phyloP scores from a whole-genome alignment of 2,888 invertebrate genomes.

The Cotesia congregata region DNA sequence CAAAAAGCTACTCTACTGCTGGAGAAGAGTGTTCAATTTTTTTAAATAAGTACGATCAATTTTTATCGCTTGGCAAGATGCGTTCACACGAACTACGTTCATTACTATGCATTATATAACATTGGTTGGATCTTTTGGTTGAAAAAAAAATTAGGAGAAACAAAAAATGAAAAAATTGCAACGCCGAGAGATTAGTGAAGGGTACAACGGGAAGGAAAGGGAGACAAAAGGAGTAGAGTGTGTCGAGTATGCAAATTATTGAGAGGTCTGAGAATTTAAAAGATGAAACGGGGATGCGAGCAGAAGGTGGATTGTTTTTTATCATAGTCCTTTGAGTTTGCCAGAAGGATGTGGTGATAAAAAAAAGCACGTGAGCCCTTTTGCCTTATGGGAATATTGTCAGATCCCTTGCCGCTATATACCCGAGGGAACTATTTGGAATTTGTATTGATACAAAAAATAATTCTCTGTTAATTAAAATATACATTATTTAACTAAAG shows the following conservation, averaged over 20 bases:
- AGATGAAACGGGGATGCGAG: conserved; percentile 44
- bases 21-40: conserved; percentile 5
- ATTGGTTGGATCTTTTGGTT: conserved; percentile 1
- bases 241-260: conserved; percentile 52
- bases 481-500: conserved; percentile 16
- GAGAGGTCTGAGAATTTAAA: conserved; percentile 51
- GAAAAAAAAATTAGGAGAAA: conserved; percentile 17
- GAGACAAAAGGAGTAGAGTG: conserved; percentile 40
- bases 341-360: conserved; percentile 51
- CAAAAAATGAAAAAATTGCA: conserved; percentile 40
- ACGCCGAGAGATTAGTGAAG: background rate
- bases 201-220: conserved; percentile 8
- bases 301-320: conserved; percentile 54
- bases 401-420: conserved; percentile 22
- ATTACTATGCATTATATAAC: background rate
- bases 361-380: conserved; percentile 47
- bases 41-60: conserved; percentile 21
- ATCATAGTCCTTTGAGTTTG: conserved; percentile 57
- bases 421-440: conserved; percentile 31
- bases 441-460: conserved; percentile 19
- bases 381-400: conserved; percentile 34
- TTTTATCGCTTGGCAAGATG: conserved; percentile 10
- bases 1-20: background rate
- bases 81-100: background rate
- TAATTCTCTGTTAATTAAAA: conserved; percentile 23